These are phyloP conservation scores for Coilia nasus DNA, from an alignment of 2,797 vertebrate species.

Conservation along the genomic window DNA sequence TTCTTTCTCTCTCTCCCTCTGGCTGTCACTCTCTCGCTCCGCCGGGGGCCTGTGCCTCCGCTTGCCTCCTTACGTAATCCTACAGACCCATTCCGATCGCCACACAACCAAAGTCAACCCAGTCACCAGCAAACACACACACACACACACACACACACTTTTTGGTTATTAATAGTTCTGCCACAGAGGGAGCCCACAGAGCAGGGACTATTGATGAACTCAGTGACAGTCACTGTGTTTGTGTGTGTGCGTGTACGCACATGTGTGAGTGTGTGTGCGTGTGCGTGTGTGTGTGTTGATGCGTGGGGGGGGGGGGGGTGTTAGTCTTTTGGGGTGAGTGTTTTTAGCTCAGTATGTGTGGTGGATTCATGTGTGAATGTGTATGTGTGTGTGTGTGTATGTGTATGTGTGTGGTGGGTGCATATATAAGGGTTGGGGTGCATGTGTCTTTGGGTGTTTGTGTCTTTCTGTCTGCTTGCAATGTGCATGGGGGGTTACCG, in stretches of 20 bases:
- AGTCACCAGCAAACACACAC: neutral
- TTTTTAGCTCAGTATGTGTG: neutral
- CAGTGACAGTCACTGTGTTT: neutral
- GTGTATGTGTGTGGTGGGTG: neutral
- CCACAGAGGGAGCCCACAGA: neutral
- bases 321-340: neutral
- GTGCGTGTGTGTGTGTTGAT: neutral
- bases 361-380: neutral
- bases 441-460: neutral
- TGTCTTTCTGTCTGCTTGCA: no score
- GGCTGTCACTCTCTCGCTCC: neutral
- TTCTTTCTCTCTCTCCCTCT: neutral
- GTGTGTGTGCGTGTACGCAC: neutral
- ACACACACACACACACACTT: neutral
- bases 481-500: neutral
- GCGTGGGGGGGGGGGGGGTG: neutral
- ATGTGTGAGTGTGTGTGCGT: neutral
- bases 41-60: neutral
- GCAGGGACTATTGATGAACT: neutral
- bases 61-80: neutral
- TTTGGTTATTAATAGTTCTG: neutral
- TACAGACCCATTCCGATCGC: neutral
- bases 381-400: no score
- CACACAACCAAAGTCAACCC: neutral
- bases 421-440: neutral